A percentile compares a stretch with the other conserved stretches of the same genome.
Conservation (phyloP, 2,888 invertebrate genomes). For the Drosophila testacea region DNA sequence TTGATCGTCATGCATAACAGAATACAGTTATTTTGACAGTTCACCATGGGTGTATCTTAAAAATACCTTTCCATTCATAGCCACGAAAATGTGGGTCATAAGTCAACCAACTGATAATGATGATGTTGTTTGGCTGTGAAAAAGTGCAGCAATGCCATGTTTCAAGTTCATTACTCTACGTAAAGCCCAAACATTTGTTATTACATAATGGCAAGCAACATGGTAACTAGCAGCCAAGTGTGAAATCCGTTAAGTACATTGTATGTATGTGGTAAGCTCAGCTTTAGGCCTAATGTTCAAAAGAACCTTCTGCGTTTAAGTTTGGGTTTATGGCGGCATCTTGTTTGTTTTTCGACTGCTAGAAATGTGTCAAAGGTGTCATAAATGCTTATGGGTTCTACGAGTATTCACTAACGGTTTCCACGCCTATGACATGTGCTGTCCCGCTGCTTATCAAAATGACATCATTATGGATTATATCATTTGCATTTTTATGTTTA, state of each 20-base stretch:
- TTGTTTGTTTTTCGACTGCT: constrained; percentile 25
- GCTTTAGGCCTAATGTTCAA: constrained; percentile 36
- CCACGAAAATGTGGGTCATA: constrained; percentile 34
- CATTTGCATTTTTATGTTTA: constrained; percentile 55
- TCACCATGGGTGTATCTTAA: constrained; percentile 5
- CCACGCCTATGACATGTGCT: constrained; percentile 29
- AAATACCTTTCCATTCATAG: constrained; percentile 17
- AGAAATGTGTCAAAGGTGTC: constrained; percentile 26
- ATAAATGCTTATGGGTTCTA: constrained; percentile 40
- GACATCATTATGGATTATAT: constrained; percentile 38
- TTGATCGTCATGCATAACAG: constrained; percentile 24
- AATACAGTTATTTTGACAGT: constrained; percentile 58
- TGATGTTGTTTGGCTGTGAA: not conserved
- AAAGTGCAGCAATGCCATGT: constrained; percentile 16
- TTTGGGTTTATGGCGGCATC: constrained; percentile 2
- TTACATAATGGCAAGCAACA: constrained; percentile 64
- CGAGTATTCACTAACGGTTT: constrained; percentile 56
- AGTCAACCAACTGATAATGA: constrained; percentile 33
- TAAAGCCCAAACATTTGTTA: constrained; percentile 35
- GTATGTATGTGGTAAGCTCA: constrained; percentile 34
- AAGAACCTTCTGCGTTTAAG: constrained; percentile 37
- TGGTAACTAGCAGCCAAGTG: constrained; percentile 49
- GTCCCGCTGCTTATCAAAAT: constrained; percentile 41
- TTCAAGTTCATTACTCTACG: constrained; percentile 55
- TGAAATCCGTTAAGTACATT: constrained; percentile 69